Evolutionary conservation across 2,113 vertebrate genomes (phyloP), one percentile per base, ranked within the genome.

Genomic region (Alligator mississippiensis): DNA sequence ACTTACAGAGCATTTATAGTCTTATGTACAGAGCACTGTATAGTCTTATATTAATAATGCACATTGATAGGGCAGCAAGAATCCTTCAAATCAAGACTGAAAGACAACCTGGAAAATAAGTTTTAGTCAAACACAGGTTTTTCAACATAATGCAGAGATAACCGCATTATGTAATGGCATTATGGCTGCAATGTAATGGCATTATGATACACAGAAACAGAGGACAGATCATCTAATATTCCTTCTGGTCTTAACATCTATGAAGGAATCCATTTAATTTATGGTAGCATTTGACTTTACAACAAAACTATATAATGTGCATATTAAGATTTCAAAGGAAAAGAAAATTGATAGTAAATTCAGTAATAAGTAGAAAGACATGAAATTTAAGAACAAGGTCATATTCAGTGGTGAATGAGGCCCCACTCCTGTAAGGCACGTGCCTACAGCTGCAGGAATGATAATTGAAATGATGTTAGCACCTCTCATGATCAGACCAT

Each of bases 101-200:
- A 47, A 24, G 70, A 5, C 34, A 38, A 24, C 9, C 22, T 18
- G 22, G 66, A 91, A 93, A 76, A 84, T 84, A 95, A 87, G 61
- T 38, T 93, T 85, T 88, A 95, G 77, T 47, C 91, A 95, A 85
- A 61, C 59, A 47, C 19, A 28, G 14, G 64, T 77, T 84, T 4
- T 30, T 63, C 61, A 70, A 24, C 66, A n/a, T 80, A 80, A 2
- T 57, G 11, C 38, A 89, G 13, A 34, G 55, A 12, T 4, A 90
- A 25, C 70, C 47, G 11, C 47, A 47, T 47, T 47, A 47, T 47
- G 47, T 47, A 47, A 47, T 47, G 47, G 47, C 47, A 47, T 47
- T 47, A 47, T 9, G 7, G 21, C 30, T 47, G 21, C 14, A 74
- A 72, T 34, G 6, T 38, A 72, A 47, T 24, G 70, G 21, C 21